Evolutionary conservation across 1,140 invertebrate species (phyloP), one percentile per base, ranked within the genome.

Genomic region (Elymnias hypermnestra): DNA sequence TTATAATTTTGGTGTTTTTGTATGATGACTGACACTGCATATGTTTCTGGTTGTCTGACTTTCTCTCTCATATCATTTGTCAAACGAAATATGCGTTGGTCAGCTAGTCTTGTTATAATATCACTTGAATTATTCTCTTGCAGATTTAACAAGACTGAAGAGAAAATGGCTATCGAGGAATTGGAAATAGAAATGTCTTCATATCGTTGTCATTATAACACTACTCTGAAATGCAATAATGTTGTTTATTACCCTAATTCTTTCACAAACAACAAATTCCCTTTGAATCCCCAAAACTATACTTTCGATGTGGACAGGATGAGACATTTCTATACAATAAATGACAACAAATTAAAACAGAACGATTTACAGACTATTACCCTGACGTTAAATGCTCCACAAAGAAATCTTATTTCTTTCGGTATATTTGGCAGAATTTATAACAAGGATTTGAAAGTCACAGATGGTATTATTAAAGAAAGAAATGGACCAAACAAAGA

Each of bases 111-210:
- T n/a, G n/a, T n/a, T n/a, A n/a, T n/a, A n/a, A n/a, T n/a, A n/a
- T n/a, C n/a, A n/a, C n/a, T n/a, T n/a, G n/a, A n/a, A n/a, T n/a
- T n/a, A n/a, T n/a, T n/a, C n/a, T 45, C 6, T 35, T 35, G 9
- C 66, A 83, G 77, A 50, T 82, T 67, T 31, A 49, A 48, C 0
- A 50, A 62, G 9, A 42, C 47, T 8, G 48, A 64, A 22, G 55
- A 47, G 13, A 61, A 65, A 9, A 36, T 21, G 2, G 53, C 59
- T 28, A 46, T 83, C 14, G 46, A 77, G 43, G 67, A 78, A 39
- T 26, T 83, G 13, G 61, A 69, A 47, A 84, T 82, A 43, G 39
- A 63, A 40, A 76, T 82, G 75, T 64, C 56, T 3, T 73, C 79
- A 1, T 63, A 72, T 12, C 23, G 41, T 0, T 39, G 53, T 0